phyloP scores from a whole-genome alignment of 2,797 vertebrate genomes.

The Telmatherina bonti region DNA sequence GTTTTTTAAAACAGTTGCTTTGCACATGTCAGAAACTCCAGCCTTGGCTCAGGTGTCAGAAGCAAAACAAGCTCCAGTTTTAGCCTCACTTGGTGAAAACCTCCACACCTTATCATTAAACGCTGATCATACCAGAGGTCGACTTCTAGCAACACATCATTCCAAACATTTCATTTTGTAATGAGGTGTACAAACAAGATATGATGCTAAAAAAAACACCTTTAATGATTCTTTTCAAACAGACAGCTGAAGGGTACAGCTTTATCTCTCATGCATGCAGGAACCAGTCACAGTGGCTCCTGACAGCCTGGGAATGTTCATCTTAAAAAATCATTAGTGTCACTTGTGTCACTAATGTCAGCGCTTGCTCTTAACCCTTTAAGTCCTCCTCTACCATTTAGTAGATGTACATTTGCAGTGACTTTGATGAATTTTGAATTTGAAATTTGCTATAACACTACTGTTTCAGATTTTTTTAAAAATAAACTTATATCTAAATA shows the following conservation, averaged over 20 bases:
- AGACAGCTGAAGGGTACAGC: not conserved
- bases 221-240: not conserved
- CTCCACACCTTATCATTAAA: conserved; percentile 13
- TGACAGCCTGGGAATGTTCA: conserved; percentile 8
- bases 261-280: not conserved
- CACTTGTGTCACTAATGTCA: not conserved
- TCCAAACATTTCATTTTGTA: conserved; percentile 20
- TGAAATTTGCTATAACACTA: no score
- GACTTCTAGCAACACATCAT: conserved; percentile 26
- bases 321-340: conserved; percentile 2
- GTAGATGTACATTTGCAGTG: no score
- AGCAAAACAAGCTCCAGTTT: conserved; percentile 15
- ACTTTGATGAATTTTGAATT: no score
- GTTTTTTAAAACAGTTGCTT: no score
- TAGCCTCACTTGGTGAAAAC: not conserved
- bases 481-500: no score
- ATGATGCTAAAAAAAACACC: not conserved
- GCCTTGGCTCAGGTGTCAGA: not conserved
- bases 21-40: not conserved
- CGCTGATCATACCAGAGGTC: not conserved
- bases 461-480: no score
- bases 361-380: no score
- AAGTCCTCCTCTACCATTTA: no score
- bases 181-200: not conserved
- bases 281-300: not conserved